Conservation (phyloP, 1,140 invertebrate species). For the Brachionus sp. region DNA sequence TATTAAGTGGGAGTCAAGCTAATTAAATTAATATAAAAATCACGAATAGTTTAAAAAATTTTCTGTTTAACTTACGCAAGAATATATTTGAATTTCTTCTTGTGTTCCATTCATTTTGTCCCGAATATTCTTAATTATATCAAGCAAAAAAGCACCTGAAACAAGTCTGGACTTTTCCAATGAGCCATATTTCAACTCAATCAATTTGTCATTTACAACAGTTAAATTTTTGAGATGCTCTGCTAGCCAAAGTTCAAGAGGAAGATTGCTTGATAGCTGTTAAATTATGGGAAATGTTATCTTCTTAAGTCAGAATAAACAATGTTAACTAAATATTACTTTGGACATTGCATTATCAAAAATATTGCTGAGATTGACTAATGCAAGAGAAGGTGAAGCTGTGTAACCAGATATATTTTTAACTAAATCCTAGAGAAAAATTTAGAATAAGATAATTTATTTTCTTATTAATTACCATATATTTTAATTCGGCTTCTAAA, state of each 20-base stretch:
- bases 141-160: slow-evolving; percentile 9
- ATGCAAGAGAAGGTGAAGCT: neutral
- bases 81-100: neutral
- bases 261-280: neutral
- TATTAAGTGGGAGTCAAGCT: neutral
- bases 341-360: slow-evolving; percentile 16
- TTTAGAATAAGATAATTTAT: neutral
- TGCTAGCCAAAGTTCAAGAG: neutral
- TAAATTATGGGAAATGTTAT: neutral
- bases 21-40: neutral
- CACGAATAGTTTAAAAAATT: neutral
- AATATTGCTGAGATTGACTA: neutral
- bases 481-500: neutral
- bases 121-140: slow-evolving; percentile 21
- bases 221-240: neutral
- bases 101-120: slow-evolving; percentile 32
- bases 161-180: slow-evolving; percentile 6
- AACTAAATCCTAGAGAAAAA: neutral
- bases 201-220: neutral
- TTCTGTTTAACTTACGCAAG: neutral
- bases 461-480: neutral
- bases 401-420: slow-evolving; percentile 20
- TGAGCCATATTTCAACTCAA: neutral
- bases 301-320: neutral
- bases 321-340: neutral